phyloP scores from a whole-genome alignment of 2,888 invertebrate genomes.

The Perizoma affinitatum region DNA sequence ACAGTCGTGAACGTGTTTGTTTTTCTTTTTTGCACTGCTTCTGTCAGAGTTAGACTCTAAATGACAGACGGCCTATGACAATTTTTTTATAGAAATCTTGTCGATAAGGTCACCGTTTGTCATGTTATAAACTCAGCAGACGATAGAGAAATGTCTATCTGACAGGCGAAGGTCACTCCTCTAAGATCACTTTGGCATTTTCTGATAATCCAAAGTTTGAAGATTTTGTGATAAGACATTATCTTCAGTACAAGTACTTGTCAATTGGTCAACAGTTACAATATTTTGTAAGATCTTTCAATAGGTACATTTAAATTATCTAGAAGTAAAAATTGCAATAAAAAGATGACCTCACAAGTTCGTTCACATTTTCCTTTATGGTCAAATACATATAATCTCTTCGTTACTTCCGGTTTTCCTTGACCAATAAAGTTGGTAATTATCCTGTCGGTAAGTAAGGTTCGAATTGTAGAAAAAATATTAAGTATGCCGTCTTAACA shows the following conservation, averaged over 20 bases:
- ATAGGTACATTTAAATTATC: too few relatives aligned
- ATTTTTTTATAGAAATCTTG: neutral
- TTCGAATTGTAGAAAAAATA: too few relatives aligned
- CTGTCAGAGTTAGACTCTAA: conserved; percentile 1
- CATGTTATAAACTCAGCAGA: neutral
- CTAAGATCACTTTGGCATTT: neutral
- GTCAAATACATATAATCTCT: too few relatives aligned
- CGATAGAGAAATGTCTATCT: conserved; percentile 10
- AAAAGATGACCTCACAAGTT: too few relatives aligned
- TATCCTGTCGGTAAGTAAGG: too few relatives aligned
- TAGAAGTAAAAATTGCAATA: too few relatives aligned
- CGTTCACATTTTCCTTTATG: conserved; percentile 1
- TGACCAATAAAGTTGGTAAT: too few relatives aligned
- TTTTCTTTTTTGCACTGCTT: too few relatives aligned
- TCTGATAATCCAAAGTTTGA: neutral
- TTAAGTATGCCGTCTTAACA: too few relatives aligned
- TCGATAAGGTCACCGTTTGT: neutral
- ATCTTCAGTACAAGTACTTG: neutral
- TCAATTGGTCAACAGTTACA: neutral
- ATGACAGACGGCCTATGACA: neutral
- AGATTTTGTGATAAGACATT: neutral
- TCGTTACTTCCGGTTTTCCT: neutral
- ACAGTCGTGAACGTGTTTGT: too few relatives aligned
- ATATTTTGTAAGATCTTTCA: neutral
- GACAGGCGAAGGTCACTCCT: conserved; percentile 13